Evolutionary conservation across 2,797 vertebrate species (phyloP), one percentile per base, ranked within the genome.

Genomic region (Psittacula echo): DNA sequence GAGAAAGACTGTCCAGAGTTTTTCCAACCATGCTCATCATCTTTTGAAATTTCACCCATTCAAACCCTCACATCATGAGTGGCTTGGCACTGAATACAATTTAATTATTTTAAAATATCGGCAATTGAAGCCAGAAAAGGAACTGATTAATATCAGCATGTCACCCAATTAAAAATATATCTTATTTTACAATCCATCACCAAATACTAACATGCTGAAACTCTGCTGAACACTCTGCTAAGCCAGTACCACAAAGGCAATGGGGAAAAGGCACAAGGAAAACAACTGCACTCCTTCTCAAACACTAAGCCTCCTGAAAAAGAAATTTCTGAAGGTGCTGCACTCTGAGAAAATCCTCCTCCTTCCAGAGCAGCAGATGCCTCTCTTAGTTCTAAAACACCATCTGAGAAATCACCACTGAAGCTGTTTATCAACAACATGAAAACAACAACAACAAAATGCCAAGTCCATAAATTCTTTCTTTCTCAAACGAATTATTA

Each of bases 21-120:
- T 92, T 65, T 74, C 47, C 12, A 79, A 7, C 15, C 23, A 62
- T 0, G 3, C 23, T 73, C 50, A 76, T 50, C 9, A 73, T 41
- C 42, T 65, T 87, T 61, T 58, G 13, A 91, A 92, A 90, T 72
- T 58, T 62, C 22, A 68, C 6, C 85, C 44, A 68, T 87, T 83
- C 47, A 87, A 42, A 87, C 53, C 48, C 24, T 66, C 13, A 7
- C 32, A 53, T 66, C 42, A 64, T 1, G 2, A 95, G 14, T 23
- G 14, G 15, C 47, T 84, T 94, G 76, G 67, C 80, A 76, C 10
- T 19, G 24, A 88, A 79, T 6, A 0, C n/a, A 22, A 21, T 82
- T 91, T 86, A 90, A 91, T 90, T 88, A 71, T 82, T 84, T 90
- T 73, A 42, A 91, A 90, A 78, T 90, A 93, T 1, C 64, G 56